Evolutionary conservation across 2,113 vertebrate genomes (phyloP).

Genomic region (Aepyceros melampus): DNA sequence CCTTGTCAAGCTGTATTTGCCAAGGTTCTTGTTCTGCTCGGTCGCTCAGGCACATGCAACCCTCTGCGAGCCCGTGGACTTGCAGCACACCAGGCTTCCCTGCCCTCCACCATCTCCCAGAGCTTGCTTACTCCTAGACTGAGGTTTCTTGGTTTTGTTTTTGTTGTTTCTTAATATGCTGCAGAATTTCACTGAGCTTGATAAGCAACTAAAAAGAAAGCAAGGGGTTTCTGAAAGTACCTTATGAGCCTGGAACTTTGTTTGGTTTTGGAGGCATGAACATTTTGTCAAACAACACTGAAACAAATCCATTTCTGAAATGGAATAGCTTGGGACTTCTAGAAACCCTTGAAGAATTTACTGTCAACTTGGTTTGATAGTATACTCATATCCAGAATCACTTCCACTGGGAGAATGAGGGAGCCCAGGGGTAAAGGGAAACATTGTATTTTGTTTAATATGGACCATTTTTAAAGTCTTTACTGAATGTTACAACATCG

Average conservation of each 20-base stretch:
- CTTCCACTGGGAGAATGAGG: background rate
- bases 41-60: background rate
- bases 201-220: conserved; percentile 1
- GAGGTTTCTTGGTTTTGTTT: background rate
- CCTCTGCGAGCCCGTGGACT: background rate
- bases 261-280: background rate
- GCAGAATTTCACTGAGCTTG: background rate
- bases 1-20: background rate
- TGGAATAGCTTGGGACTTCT: background rate
- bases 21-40: background rate
- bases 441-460: background rate
- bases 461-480: background rate
- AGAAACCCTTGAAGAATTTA: background rate
- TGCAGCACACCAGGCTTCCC: background rate
- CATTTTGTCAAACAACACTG: background rate
- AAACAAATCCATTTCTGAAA: background rate
- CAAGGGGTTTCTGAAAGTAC: background rate
- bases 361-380: background rate
- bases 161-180: background rate
- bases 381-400: background rate
- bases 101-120: background rate
- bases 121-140: background rate
- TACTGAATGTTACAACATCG: background rate
- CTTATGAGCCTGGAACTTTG: background rate
- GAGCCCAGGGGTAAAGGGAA: background rate